A percentile compares a stretch with the other conserved stretches of the same genome.
Conservation (phyloP, 2,888 invertebrate species). For the Cheilosia scutellata region DNA sequence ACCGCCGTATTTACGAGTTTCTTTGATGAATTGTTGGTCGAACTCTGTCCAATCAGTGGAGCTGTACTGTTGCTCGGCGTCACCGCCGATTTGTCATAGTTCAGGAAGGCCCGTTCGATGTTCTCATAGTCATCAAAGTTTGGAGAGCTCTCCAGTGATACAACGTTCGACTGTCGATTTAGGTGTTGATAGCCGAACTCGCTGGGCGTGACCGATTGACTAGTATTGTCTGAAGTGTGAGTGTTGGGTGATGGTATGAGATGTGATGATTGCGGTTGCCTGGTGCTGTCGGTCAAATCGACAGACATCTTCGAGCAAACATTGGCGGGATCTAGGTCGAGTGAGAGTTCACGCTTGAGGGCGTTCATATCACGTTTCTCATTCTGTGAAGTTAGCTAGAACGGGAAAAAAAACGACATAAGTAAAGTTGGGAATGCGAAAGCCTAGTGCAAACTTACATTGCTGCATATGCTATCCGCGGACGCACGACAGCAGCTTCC, state of each 20-base stretch:
- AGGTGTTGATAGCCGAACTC: slow-evolving; percentile 84
- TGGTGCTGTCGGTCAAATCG: slow-evolving; percentile 77
- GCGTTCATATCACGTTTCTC: slow-evolving; percentile 83
- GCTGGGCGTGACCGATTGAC: slow-evolving; percentile 84
- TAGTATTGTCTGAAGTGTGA: slow-evolving; percentile 82
- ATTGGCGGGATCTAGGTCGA: slow-evolving; percentile 81
- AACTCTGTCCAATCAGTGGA: slow-evolving; percentile 77
- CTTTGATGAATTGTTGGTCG: slow-evolving; percentile 64
- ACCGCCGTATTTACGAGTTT: slow-evolving; percentile 64
- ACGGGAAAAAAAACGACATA: slow-evolving; percentile 52
- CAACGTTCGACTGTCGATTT: slow-evolving; percentile 83
- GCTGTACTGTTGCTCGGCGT: slow-evolving; percentile 81
- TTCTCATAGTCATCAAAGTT: slow-evolving; percentile 82
- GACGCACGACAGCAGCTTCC: slow-evolving; percentile 80
- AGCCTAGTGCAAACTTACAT: slow-evolving; percentile 77
- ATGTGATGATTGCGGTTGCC: slow-evolving; percentile 76
- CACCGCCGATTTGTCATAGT: slow-evolving; percentile 76
- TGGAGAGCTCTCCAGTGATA: slow-evolving; percentile 83
- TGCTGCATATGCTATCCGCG: slow-evolving; percentile 81
- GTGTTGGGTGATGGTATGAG: slow-evolving; percentile 82
- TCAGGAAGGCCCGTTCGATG: slow-evolving; percentile 77
- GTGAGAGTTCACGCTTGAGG: slow-evolving; percentile 83
- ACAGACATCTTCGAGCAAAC: slow-evolving; percentile 78
- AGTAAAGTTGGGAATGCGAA: too few relatives aligned
- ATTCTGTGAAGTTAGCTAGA: slow-evolving; percentile 77